Evolutionary conservation across 2,113 vertebrate genomes (phyloP).

Genomic region (Phrynosoma blainvillii): DNA sequence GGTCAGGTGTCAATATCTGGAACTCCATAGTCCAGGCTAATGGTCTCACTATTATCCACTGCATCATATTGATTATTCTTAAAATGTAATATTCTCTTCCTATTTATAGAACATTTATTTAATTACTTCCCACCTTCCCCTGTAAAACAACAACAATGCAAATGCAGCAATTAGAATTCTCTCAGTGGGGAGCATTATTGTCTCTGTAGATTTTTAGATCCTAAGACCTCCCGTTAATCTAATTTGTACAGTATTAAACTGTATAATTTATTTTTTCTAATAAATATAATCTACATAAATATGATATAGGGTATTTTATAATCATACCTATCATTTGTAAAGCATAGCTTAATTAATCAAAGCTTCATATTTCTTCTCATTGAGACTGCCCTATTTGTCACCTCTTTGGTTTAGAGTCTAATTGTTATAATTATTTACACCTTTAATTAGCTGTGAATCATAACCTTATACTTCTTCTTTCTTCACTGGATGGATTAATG

Average conservation of each 20-base stretch:
- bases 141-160: background rate
- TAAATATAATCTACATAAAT: constrained; percentile 61
- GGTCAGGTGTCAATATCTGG: background rate
- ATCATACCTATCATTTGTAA: constrained; percentile 57
- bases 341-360: constrained; percentile 61
- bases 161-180: background rate
- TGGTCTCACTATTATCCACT: background rate
- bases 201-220: constrained; percentile 34
- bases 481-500: constrained; percentile 22
- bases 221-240: constrained; percentile 39
- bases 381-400: constrained; percentile 48
- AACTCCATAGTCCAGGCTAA: background rate
- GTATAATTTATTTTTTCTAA: constrained; percentile 62
- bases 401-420: constrained; percentile 34
- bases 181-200: background rate
- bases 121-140: background rate
- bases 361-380: constrained; percentile 50
- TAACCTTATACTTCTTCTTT: constrained; percentile 58
- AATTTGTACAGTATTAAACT: constrained; percentile 56
- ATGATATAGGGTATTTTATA: constrained; percentile 58
- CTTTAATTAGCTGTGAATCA: constrained; percentile 71
- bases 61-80: background rate
- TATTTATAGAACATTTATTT: background rate
- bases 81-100: background rate
- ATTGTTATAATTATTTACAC: constrained; percentile 58